Evolutionary conservation across 2,888 invertebrate genomes (phyloP).

Genomic region (Euphydryas editha): DNA sequence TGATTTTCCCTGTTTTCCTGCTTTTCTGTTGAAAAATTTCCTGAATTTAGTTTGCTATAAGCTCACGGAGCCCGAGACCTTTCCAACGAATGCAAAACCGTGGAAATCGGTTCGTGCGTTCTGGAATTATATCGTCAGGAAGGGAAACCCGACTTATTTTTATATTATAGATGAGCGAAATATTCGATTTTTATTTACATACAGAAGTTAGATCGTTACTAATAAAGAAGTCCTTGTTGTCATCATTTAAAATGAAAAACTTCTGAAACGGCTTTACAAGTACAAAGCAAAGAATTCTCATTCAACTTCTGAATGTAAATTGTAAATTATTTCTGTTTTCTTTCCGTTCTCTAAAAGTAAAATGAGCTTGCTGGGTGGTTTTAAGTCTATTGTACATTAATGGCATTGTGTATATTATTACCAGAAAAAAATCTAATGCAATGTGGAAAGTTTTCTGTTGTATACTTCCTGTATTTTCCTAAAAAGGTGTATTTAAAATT

Average conservation of each 20-base stretch:
- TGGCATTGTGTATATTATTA: too few species aligned
- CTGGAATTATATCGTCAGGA: too few species aligned
- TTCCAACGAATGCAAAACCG: too few species aligned
- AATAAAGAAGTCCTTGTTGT: not conserved
- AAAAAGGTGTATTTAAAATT: too few species aligned
- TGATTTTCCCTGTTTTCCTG: too few species aligned
- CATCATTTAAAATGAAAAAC: conserved; percentile 14
- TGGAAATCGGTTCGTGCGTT: too few species aligned
- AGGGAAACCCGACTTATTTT: not conserved
- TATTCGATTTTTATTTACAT: not conserved
- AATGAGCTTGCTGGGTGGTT: not conserved
- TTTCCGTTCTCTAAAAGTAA: not conserved
- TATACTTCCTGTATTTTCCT: too few species aligned
- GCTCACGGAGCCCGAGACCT: too few species aligned
- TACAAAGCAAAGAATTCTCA: conserved; percentile 12
- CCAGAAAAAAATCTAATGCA: too few species aligned
- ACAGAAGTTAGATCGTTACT: not conserved
- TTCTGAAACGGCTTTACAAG: conserved; percentile 5
- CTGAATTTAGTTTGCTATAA: too few species aligned
- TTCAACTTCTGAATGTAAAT: conserved; percentile 21
- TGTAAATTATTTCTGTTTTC: conserved; percentile 14
- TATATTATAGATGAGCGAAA: not conserved
- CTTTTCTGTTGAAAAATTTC: too few species aligned
- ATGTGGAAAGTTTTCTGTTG: too few species aligned
- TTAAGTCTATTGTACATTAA: not conserved